Conservation (phyloP, 2,888 invertebrate species). For the Hololepta plana region DNA sequence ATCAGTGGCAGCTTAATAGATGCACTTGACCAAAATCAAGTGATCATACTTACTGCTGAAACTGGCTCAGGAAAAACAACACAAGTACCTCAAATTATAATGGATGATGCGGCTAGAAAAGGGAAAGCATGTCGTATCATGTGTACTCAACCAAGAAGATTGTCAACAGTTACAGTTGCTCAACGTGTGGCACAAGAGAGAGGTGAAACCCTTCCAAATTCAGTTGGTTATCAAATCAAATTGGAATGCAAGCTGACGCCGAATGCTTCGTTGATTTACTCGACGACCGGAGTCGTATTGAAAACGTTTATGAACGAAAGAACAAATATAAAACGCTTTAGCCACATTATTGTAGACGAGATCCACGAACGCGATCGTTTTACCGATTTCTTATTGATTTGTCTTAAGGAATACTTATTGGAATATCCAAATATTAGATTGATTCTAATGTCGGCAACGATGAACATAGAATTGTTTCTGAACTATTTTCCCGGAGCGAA, state of each 20-base stretch:
- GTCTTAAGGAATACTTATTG: slow-evolving; percentile 55
- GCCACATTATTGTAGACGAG: slow-evolving; percentile 85
- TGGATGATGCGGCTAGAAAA: slow-evolving; percentile 50
- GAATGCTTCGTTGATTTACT: slow-evolving; percentile 69
- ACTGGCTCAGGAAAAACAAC: slow-evolving; percentile 94
- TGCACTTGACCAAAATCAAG: too few species aligned
- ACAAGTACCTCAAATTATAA: slow-evolving; percentile 83
- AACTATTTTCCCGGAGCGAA: slow-evolving; percentile 59
- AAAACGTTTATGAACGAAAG: slow-evolving; percentile 74
- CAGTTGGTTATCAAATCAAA: slow-evolving; percentile 80
- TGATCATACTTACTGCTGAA: slow-evolving; percentile 61
- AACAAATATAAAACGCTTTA: slow-evolving; percentile 45
- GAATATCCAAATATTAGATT: slow-evolving; percentile 56
- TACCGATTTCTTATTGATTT: slow-evolving; percentile 81
- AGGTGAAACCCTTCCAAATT: slow-evolving; percentile 27
- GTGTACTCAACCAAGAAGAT: slow-evolving; percentile 83
- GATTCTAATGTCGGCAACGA: slow-evolving; percentile 89
- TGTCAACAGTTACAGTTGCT: slow-evolving; percentile 79
- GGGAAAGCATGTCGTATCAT: slow-evolving; percentile 62
- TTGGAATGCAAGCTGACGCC: slow-evolving; percentile 71
- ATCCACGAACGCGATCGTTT: slow-evolving; percentile 89
- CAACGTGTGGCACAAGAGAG: slow-evolving; percentile 62
- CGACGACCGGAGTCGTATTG: slow-evolving; percentile 81
- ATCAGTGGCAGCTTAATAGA: too few species aligned
- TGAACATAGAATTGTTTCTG: slow-evolving; percentile 66